Evolutionary conservation across 2,113 vertebrate genomes (phyloP).

Genomic region (Cottus gobio): DNA sequence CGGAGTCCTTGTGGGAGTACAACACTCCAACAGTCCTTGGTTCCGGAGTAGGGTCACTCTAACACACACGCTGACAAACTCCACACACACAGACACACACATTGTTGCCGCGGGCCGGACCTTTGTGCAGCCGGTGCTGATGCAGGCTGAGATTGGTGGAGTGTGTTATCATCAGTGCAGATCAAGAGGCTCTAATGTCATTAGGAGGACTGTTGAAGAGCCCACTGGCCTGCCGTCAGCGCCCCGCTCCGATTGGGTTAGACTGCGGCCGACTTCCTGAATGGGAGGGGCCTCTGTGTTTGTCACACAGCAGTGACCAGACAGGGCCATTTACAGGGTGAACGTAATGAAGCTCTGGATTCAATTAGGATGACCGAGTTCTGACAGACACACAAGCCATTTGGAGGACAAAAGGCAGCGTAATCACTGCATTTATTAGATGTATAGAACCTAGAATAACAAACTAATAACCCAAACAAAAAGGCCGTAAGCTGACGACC

Average conservation of each 20-base stretch:
- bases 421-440: slow-evolving; percentile 24
- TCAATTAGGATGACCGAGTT: slow-evolving; percentile 55
- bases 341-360: slow-evolving; percentile 62
- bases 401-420: slow-evolving; percentile 20
- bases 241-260: slow-evolving; percentile 69
- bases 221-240: slow-evolving; percentile 53
- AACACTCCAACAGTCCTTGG: slow-evolving; percentile 57
- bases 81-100: slow-evolving; percentile 19
- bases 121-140: slow-evolving; percentile 53
- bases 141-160: slow-evolving; percentile 55
- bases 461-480: background rate
- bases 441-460: background rate
- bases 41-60: slow-evolving; percentile 60
- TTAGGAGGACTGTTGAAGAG: slow-evolving; percentile 71
- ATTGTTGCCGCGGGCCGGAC: slow-evolving; percentile 35
- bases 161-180: slow-evolving; percentile 63
- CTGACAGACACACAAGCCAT: slow-evolving; percentile 29
- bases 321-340: slow-evolving; percentile 43
- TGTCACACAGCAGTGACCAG: slow-evolving; percentile 4
- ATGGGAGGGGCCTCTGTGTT: slow-evolving; percentile 18
- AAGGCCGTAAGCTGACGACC: no score
- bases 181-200: slow-evolving; percentile 74
- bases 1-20: slow-evolving; percentile 38
- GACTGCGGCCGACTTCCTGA: slow-evolving; percentile 54
- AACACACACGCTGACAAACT: slow-evolving; percentile 23